Evolutionary conservation across 2,113 vertebrate genomes (phyloP).

Genomic region (Mustelus asterias): DNA sequence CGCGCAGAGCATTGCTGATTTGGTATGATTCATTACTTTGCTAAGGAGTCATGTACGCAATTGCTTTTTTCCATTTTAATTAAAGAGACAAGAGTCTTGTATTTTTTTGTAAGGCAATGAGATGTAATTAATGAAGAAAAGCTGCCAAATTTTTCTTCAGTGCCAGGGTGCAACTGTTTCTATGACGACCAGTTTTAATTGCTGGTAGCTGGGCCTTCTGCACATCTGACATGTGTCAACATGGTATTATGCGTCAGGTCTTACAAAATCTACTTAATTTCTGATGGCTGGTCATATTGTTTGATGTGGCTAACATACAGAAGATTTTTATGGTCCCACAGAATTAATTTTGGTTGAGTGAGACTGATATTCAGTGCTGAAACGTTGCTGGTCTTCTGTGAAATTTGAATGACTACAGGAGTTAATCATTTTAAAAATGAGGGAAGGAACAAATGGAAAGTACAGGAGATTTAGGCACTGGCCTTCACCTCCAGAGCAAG

Average conservation of each 20-base stretch:
- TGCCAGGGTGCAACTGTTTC: background rate
- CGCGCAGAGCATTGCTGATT: background rate
- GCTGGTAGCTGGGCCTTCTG: background rate
- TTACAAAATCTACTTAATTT: background rate
- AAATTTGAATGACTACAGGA: background rate
- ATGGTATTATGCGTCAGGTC: background rate
- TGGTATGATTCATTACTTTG: background rate
- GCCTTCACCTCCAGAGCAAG: background rate
- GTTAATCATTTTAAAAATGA: background rate
- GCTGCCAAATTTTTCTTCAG: background rate
- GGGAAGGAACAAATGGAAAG: background rate
- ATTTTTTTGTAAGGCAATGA: background rate
- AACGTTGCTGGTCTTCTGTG: background rate
- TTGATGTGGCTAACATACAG: background rate
- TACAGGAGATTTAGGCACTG: background rate
- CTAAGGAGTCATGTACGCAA: background rate
- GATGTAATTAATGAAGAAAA: slow-evolving; percentile 34
- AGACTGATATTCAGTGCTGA: background rate
- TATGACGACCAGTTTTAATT: slow-evolving; percentile 1
- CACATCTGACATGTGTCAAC: slow-evolving; percentile 16
- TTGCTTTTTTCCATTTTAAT: slow-evolving; percentile 26
- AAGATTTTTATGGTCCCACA: background rate
- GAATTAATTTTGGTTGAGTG: background rate
- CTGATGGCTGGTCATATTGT: background rate
- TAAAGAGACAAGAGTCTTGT: background rate